phyloP scores from a whole-genome alignment of 2,797 vertebrate genomes.

The Siniperca undulata region DNA sequence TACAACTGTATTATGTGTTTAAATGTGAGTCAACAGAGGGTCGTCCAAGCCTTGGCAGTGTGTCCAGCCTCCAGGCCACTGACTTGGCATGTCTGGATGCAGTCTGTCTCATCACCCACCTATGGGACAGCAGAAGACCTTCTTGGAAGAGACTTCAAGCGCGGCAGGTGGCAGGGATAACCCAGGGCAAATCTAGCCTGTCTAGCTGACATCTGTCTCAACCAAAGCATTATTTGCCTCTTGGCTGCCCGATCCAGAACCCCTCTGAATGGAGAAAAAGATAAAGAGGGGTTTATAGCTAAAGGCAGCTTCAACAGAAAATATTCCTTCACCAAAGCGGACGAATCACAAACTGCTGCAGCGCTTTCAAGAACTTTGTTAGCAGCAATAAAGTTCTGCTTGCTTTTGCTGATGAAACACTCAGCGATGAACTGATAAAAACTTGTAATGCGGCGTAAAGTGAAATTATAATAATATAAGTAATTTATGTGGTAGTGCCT shows the following conservation, averaged over 20 bases:
- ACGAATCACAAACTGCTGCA: neutral
- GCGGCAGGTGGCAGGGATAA: constrained; percentile 55
- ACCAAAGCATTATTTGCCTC: neutral
- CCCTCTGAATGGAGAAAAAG: neutral
- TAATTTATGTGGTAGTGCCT: neutral
- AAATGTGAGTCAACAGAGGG: constrained; percentile 18
- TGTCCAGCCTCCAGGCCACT: constrained; percentile 32
- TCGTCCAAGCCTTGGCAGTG: constrained; percentile 31
- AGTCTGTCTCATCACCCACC: constrained; percentile 60
- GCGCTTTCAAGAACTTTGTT: constrained; percentile 9
- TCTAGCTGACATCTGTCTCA: constrained; percentile 48
- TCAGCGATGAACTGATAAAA: neutral
- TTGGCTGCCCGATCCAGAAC: constrained; percentile 15
- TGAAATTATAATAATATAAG: neutral
- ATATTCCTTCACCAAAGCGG: constrained; percentile 5
- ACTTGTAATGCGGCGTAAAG: neutral
- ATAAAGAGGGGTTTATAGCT: constrained; percentile 9
- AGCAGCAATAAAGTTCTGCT: neutral
- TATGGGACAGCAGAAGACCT: constrained; percentile 40
- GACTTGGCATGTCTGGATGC: constrained; percentile 61
- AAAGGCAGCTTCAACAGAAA: constrained; percentile 1
- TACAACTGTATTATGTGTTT: constrained; percentile 12
- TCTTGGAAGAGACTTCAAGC: constrained; percentile 54
- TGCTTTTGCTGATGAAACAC: neutral
- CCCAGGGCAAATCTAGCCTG: constrained; percentile 45